Evolutionary conservation across 2,888 invertebrate species (phyloP).

Genomic region (Dryobota labecula): DNA sequence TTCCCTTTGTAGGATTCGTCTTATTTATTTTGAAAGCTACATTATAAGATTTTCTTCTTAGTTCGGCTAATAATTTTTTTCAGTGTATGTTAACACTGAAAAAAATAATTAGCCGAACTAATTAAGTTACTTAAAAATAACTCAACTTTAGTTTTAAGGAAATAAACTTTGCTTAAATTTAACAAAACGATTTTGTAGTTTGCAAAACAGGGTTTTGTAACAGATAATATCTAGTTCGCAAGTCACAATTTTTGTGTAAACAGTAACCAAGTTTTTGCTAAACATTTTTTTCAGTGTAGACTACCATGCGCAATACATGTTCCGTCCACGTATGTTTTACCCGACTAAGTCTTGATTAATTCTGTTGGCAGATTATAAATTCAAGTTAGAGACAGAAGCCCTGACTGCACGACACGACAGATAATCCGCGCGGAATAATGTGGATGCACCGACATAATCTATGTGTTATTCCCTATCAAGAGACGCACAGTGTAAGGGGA

Average conservation of each 20-base stretch:
- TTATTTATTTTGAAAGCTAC: constrained; percentile 7
- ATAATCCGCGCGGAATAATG: constrained; percentile 80
- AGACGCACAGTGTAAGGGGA: constrained; percentile 76
- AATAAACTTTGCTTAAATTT: too few relatives aligned
- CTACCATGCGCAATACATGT: constrained; percentile 5
- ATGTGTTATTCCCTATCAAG: constrained; percentile 77
- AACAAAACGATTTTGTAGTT: too few relatives aligned
- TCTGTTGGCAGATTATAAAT: constrained; percentile 73
- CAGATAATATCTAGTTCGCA: too few relatives aligned
- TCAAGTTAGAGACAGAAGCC: constrained; percentile 66
- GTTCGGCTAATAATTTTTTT: too few relatives aligned
- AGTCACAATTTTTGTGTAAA: too few relatives aligned
- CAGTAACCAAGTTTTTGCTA: too few relatives aligned
- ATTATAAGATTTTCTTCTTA: background rate
- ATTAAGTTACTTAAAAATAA: too few relatives aligned
- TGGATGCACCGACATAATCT: constrained; percentile 80
- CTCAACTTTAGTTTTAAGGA: too few relatives aligned
- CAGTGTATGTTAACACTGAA: too few relatives aligned
- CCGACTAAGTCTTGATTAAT: constrained; percentile 71
- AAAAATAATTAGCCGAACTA: too few relatives aligned
- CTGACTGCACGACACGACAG: constrained; percentile 75
- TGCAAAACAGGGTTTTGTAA: too few relatives aligned
- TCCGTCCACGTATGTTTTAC: constrained; percentile 25
- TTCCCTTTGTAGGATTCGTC: constrained; percentile 12
- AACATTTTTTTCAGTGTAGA: too few relatives aligned